Percentiles rank a stretch among this genome's conserved stretches.
Conservation (phyloP, 2,113 vertebrate species). For the Nansenia antarctica region DNA sequence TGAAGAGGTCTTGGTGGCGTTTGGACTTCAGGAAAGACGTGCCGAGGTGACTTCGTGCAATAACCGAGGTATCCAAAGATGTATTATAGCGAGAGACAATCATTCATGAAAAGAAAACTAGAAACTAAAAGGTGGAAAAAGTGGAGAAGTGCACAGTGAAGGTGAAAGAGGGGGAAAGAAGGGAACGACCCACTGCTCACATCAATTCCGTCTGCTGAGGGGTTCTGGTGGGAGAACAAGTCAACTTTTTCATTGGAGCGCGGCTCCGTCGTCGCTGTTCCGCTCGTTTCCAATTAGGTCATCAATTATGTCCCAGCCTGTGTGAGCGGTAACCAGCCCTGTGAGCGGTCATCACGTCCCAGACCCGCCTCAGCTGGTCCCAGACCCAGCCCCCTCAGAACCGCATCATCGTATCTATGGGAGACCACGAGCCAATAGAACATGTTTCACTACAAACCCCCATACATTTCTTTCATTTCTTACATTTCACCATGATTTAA, state of each 20-base stretch:
- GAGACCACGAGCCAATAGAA: conserved; percentile 43
- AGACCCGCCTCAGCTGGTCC: conserved; percentile 77
- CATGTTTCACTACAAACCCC: not conserved
- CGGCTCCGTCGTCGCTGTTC: conserved; percentile 35
- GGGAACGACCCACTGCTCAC: conserved; percentile 69
- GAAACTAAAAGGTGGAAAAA: conserved; percentile 67
- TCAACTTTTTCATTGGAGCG: conserved; percentile 66
- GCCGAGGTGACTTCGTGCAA: conserved; percentile 65
- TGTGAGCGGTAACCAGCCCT: conserved; percentile 46
- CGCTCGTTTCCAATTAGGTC: conserved; percentile 73
- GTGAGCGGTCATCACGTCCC: conserved; percentile 57
- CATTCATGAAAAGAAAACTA: conserved; percentile 61
- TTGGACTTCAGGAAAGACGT: conserved; percentile 60
- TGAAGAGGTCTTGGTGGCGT: conserved; percentile 58
- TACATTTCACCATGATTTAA: no score
- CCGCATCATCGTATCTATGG: conserved; percentile 53
- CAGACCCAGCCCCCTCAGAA: conserved; percentile 48
- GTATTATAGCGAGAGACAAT: conserved; percentile 54
- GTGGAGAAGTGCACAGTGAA: conserved; percentile 57
- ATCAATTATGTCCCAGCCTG: conserved; percentile 67
- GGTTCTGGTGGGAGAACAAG: conserved; percentile 47
- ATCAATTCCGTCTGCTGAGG: conserved; percentile 64
- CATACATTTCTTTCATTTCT: conserved; percentile 8
- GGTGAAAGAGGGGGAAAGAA: conserved; percentile 66
- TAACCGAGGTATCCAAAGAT: conserved; percentile 46